Base-by-base conservation (phyloP, 2,888 invertebrate species). In the Zele albiditarsus region DNA sequence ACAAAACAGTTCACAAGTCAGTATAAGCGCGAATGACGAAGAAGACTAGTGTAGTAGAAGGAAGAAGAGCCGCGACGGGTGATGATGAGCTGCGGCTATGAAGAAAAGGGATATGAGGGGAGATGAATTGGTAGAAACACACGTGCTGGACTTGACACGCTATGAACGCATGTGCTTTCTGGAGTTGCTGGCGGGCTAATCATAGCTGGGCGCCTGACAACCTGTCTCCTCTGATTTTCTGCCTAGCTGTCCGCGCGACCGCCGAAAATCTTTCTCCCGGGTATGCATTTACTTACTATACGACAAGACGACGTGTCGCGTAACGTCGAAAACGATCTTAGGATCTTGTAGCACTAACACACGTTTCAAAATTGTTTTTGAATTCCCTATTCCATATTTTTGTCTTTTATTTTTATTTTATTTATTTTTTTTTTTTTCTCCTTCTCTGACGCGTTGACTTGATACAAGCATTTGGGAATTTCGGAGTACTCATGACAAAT, bases 201-300 rank as follows among this genome's bases (percentile, higher is more conserved):
- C 87, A 88, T 88, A 89, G 88, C 87, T 81, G 78, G 79, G 80
- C 81, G 83, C 80, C 84, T 89, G 89, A 89, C 89, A 89, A 89
- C 88, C 89, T 89, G 89, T 88, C 89, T 88, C 89, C 88, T 88
- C 85, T 84, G 87, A 88, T 89, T 89, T 89, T 86, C 86, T 83
- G 88, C 86, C 85, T 85, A 85, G 82, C 86, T 82, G 73, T 80
- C 75, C 60, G 68, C 60, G 14, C 63, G 75, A 77, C 78, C 78
- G 72, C 73, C 66, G 76, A 78, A 75, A 74, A 70, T 77, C 57
- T 73, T 60, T 60, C 23, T 68, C 25, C 25, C 46, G 16, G 46
- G 38, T 46, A 49, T 8, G 53, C 58, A 33, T 49, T 49, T 46
- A 58, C 23, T 49, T 46, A 53, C 53, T 5, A 53, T 70, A 70